Conservation (phyloP, 2,113 vertebrate genomes). For the Oryzias curvinotus region DNA sequence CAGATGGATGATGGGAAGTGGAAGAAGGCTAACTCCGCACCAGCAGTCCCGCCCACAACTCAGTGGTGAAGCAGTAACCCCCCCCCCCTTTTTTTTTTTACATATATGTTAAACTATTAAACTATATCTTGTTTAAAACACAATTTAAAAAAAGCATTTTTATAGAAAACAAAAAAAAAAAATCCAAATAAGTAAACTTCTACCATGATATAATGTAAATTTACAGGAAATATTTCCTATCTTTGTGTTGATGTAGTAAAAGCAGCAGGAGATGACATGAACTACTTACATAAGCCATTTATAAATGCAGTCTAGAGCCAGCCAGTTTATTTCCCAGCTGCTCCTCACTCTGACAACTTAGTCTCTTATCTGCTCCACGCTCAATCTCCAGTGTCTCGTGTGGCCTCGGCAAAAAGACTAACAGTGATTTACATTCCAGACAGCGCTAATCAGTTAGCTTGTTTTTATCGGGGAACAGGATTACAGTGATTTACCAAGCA, state of each 20-base stretch:
- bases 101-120: too few relatives aligned
- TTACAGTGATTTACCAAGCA: conserved; percentile 23
- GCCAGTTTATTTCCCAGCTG: conserved; percentile 42
- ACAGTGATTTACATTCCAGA: conserved; percentile 38
- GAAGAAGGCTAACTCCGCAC: too few relatives aligned
- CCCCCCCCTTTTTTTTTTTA: too few relatives aligned
- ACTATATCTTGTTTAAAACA: too few relatives aligned
- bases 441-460: conserved; percentile 26
- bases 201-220: background rate
- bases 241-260: conserved; percentile 6
- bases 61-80: too few relatives aligned
- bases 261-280: conserved; percentile 28
- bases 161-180: too few relatives aligned
- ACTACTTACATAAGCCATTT: conserved; percentile 35
- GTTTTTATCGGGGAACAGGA: conserved; percentile 22
- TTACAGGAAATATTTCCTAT: background rate
- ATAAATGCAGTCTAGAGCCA: conserved; percentile 35
- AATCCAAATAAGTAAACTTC: too few relatives aligned
- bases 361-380: conserved; percentile 43
- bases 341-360: conserved; percentile 41
- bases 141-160: too few relatives aligned
- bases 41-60: too few relatives aligned
- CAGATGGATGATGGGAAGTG: too few relatives aligned
- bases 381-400: conserved; percentile 40
- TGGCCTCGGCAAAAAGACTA: conserved; percentile 19